Base-by-base conservation (phyloP, 2,113 vertebrate genomes). In the Semicossyphus pulcher region DNA sequence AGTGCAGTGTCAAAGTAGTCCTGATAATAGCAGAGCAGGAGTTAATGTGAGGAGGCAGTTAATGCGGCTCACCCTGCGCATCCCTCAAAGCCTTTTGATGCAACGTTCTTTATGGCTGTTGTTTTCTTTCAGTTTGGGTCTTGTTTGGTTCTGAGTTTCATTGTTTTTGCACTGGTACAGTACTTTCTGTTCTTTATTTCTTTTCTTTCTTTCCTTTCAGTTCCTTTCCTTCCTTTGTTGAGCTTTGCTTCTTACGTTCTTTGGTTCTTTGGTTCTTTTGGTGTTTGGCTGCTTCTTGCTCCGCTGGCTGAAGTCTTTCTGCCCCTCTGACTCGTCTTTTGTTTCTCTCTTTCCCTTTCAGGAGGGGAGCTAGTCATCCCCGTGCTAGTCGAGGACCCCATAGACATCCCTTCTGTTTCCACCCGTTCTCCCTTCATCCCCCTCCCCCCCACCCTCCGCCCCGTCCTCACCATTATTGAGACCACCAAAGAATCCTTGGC, bases 401-500 rank as follows among this genome's bases (percentile, higher is more conserved):
- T 99, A 98, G 97, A 96, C 94, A 96, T 93, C 94, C 97, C 96
- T 94, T 95, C 96, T 95, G 94, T 97, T 93, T 96, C 95, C 95
- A 96, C 97, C 95, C 97, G 94, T 95, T 94, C 95, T 94, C 97
- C 97, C 91, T 98, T 95, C 96, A 98, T 98, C 91, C 95, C 96
- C 94, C 93, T 96, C 74, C 95, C 96, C 94, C 95, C 97, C 91
- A 97, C 97, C 96, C 95, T 98, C 87, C 97, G 92, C 94, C 97
- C 97, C 87, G 94, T 98, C 95, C 96, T 97, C 95, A 99, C 97
- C 96, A 97, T 99, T 96, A 95, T 96, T 95, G 96, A 98, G 95
- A 97, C 95, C 97, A 99, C 97, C 96, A 99, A 98, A 99, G 97
- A 98, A 94, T 96, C 97, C 96, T 95, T 96, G 96, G 96, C 97